Evolutionary conservation across 2,113 vertebrate genomes (phyloP).

Genomic region (Bubo bubo): DNA sequence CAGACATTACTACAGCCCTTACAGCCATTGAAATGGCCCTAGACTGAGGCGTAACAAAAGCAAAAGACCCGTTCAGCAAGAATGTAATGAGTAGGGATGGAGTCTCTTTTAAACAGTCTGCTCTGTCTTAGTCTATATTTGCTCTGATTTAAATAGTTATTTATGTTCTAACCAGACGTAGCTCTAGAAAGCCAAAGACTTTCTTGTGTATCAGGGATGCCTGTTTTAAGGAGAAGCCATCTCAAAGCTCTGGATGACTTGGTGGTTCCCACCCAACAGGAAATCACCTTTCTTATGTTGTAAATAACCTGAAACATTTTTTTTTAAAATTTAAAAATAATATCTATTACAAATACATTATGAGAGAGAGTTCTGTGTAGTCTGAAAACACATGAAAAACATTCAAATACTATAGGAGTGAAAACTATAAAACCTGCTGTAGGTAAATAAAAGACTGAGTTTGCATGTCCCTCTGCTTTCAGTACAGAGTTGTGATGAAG

Average conservation of each 20-base stretch:
- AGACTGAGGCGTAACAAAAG: background rate
- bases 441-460: background rate
- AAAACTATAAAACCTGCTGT: background rate
- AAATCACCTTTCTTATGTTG: background rate
- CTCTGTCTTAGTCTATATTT: background rate
- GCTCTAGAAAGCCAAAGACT: background rate
- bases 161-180: background rate
- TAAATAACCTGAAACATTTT: background rate
- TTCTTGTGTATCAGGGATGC: background rate
- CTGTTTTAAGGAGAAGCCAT: background rate
- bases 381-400: background rate
- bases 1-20: background rate
- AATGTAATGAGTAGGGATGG: background rate
- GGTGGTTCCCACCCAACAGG: background rate
- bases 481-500: background rate
- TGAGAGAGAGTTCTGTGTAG: fast-evolving
- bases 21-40: background rate
- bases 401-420: background rate
- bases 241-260: background rate
- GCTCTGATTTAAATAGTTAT: background rate
- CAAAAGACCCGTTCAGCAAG: background rate
- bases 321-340: background rate
- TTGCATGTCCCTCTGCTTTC: background rate
- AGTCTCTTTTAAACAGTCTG: background rate
- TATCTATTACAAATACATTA: background rate